Conservation (phyloP, 2,113 vertebrate species). For the Eidolon helvum region DNA sequence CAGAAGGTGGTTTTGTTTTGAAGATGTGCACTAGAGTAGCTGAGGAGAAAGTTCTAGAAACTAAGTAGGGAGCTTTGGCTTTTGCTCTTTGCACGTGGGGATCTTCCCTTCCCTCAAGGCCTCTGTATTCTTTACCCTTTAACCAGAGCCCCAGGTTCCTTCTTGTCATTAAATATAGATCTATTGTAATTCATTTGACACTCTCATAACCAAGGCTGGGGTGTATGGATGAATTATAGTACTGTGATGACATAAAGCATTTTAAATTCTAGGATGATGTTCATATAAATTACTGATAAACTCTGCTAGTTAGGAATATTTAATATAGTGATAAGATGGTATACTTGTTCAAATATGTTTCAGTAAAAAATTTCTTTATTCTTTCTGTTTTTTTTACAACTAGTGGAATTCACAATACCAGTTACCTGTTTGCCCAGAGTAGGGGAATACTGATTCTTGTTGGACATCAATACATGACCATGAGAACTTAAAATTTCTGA, state of each 20-base stretch:
- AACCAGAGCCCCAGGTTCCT: not conserved
- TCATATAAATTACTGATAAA: constrained; percentile 8
- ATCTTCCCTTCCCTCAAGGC: not conserved
- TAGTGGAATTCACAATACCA: not conserved
- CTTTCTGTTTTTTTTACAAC: not conserved
- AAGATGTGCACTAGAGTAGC: not conserved
- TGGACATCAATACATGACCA: not conserved
- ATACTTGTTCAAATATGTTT: not conserved
- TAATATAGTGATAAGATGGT: not conserved
- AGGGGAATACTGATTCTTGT: not conserved
- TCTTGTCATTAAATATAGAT: not conserved
- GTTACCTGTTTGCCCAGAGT: not conserved
- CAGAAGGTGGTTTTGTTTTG: constrained; percentile 6
- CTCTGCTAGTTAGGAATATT: not conserved
- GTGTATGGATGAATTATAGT: not conserved
- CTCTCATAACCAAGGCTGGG: not conserved
- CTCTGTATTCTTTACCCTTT: not conserved
- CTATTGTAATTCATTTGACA: constrained; percentile 1
- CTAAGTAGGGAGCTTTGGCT: not conserved
- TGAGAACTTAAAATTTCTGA: not conserved
- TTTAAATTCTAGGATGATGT: not conserved
- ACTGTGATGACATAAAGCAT: not conserved
- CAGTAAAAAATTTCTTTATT: not conserved
- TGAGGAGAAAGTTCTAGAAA: not conserved
- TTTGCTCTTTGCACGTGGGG: not conserved